Evolutionary conservation across 2,113 vertebrate genomes (phyloP).

Genomic region (Calidris pygmaea): DNA sequence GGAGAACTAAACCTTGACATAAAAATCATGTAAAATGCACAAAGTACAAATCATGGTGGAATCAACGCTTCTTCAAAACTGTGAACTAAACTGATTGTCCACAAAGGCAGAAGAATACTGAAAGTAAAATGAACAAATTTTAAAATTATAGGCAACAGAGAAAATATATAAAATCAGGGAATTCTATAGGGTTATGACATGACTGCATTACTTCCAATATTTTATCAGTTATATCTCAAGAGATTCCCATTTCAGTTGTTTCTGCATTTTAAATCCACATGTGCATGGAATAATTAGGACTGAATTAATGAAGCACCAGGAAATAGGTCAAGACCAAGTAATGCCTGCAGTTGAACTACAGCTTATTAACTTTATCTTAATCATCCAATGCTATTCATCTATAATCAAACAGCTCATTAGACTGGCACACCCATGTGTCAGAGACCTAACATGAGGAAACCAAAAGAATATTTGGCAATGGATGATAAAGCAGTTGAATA

Average conservation of each 20-base stretch:
- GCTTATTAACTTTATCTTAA: not conserved
- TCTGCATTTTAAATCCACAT: not conserved
- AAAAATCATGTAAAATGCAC: not conserved
- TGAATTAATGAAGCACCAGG: not conserved
- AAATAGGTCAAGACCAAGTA: not conserved
- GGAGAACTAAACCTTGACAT: not conserved
- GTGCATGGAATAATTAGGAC: not conserved
- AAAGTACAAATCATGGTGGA: not conserved
- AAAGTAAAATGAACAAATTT: not conserved
- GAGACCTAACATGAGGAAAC: not conserved
- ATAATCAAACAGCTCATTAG: not conserved
- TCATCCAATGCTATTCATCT: not conserved
- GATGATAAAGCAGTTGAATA: not conserved
- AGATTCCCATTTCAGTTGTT: not conserved
- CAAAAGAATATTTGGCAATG: not conserved
- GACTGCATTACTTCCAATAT: not conserved
- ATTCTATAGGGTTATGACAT: not conserved
- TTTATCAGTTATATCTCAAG: not conserved
- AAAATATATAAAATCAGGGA: not conserved
- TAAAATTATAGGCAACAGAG: not conserved
- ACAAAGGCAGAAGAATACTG: not conserved
- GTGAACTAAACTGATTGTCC: not conserved
- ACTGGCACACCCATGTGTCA: not conserved
- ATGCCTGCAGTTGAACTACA: not conserved
- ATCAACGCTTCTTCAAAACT: not conserved